Evolutionary conservation across 2,113 vertebrate species (phyloP).

Genomic region (Corythornis cristatus): DNA sequence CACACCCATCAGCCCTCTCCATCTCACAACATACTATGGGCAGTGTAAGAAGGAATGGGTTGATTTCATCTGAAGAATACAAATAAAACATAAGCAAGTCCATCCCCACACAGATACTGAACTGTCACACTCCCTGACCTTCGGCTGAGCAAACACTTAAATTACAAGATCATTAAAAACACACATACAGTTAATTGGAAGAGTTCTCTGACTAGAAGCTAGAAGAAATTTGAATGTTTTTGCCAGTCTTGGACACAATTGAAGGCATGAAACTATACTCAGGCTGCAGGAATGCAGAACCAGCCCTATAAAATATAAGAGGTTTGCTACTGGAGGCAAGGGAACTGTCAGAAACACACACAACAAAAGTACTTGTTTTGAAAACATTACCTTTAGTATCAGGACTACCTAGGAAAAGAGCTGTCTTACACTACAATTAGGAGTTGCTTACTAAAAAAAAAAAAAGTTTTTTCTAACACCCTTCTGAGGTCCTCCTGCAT

Average conservation of each 20-base stretch:
- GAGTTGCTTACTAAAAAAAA: background rate
- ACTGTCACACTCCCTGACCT: background rate
- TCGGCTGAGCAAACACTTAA: background rate
- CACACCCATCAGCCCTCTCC: background rate
- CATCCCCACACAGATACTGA: background rate
- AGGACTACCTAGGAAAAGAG: background rate
- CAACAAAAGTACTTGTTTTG: no score
- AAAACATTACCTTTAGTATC: background rate
- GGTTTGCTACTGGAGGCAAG: background rate
- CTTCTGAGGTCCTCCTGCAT: fast-evolving
- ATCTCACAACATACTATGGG: background rate
- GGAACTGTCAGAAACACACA: background rate
- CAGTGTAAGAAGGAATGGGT: background rate
- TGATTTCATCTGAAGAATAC: background rate
- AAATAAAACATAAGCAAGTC: background rate
- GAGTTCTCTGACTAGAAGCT: background rate
- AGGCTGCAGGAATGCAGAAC: background rate
- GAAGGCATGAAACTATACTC: background rate
- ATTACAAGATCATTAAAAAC: background rate
- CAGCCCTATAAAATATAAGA: fast-evolving
- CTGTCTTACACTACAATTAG: background rate
- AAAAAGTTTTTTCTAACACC: background rate
- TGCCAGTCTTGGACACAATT: background rate
- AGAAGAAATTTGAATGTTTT: background rate
- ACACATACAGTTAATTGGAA: background rate